phyloP scores from a whole-genome alignment of 2,113 vertebrate species.

The Mellivora capensis region DNA sequence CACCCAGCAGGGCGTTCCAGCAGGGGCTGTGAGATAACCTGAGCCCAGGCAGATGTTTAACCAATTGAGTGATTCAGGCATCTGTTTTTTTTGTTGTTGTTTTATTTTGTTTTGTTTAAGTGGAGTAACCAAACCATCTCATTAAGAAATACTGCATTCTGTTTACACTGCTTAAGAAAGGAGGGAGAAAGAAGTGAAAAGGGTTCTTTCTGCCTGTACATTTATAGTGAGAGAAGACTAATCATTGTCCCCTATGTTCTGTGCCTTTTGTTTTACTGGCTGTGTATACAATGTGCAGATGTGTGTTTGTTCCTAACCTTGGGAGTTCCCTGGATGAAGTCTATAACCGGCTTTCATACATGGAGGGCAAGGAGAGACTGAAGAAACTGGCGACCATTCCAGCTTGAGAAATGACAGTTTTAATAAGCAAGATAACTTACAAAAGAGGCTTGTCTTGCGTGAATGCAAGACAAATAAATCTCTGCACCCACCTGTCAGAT shows the following conservation, averaged over 20 bases:
- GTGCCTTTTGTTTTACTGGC: neutral
- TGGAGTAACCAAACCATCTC: neutral
- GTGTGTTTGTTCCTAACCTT: neutral
- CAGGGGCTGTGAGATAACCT: no score
- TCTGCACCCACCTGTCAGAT: neutral
- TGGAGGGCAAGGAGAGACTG: neutral
- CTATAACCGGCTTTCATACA: neutral
- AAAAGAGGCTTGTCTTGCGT: neutral
- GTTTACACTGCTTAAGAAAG: neutral
- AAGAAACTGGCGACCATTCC: neutral
- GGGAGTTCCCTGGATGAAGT: neutral
- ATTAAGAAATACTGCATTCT: neutral
- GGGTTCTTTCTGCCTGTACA: neutral
- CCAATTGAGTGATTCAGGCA: no score
- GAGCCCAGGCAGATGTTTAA: no score
- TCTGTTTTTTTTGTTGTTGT: neutral
- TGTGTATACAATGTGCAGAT: neutral
- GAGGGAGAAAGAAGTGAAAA: neutral
- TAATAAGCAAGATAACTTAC: neutral
- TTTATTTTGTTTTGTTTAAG: neutral
- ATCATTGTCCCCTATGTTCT: neutral
- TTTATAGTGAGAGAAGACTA: neutral
- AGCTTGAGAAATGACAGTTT: neutral
- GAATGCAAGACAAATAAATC: neutral
- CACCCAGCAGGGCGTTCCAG: no score